phyloP scores from a whole-genome alignment of 2,888 invertebrate genomes.

The Drosophila meridiana region DNA sequence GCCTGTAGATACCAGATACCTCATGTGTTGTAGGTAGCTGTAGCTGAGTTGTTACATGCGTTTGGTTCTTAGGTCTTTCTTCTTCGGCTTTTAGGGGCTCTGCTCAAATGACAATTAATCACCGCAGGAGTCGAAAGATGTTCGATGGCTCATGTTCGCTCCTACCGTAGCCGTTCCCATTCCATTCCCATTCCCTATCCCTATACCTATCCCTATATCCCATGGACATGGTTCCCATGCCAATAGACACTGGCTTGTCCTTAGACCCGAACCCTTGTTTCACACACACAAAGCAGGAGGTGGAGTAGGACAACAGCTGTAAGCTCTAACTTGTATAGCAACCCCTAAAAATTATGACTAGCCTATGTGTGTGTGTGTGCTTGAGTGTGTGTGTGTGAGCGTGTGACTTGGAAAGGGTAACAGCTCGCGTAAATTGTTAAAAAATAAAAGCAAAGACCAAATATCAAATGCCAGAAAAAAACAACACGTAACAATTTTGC shows the following conservation, averaged over 20 bases:
- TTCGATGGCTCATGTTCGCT: conserved; percentile 51
- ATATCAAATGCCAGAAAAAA: conserved; percentile 45
- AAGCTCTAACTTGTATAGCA: conserved; percentile 53
- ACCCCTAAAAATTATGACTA: conserved; percentile 76
- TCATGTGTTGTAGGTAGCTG: conserved; percentile 33
- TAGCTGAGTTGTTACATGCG: conserved; percentile 32
- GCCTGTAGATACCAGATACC: conserved; percentile 6
- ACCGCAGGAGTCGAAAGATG: conserved; percentile 78
- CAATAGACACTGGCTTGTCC: conserved; percentile 52
- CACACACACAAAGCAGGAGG: conserved; percentile 35
- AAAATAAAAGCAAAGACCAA: conserved; percentile 51
- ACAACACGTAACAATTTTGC: neutral
- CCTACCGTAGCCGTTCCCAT: conserved; percentile 16
- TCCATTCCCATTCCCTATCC: conserved; percentile 3
- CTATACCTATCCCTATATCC: conserved; percentile 10
- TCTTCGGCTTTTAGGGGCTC: conserved; percentile 28
- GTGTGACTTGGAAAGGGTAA: conserved; percentile 65
- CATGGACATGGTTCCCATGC: conserved; percentile 57
- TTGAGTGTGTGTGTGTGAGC: conserved; percentile 36
- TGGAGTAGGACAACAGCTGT: conserved; percentile 62
- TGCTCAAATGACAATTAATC: conserved; percentile 74
- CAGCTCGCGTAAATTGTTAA: conserved; percentile 76
- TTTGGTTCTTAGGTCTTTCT: conserved; percentile 20
- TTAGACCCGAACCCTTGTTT: conserved; percentile 69
- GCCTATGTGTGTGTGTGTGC: conserved; percentile 1